phyloP scores from a whole-genome alignment of 2,797 vertebrate genomes.

The Cephalopachus bancanus region DNA sequence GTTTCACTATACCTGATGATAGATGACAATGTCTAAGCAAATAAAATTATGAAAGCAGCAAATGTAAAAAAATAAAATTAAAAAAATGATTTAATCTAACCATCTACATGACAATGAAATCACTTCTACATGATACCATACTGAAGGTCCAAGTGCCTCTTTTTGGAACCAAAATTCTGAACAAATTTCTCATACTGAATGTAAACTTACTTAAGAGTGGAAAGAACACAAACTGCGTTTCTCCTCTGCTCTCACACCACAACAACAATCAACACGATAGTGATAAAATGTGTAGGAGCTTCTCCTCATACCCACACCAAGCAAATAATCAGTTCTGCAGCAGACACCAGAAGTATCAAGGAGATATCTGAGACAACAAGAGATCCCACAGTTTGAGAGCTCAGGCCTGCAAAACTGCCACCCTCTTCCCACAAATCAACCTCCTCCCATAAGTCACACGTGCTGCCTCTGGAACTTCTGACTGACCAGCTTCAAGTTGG shows the following conservation, averaged over 20 bases:
- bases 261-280: not conserved
- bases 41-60: not conserved
- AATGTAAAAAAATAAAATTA: slow-evolving; percentile 10
- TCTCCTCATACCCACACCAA: not conserved
- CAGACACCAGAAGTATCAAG: not conserved
- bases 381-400: not conserved
- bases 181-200: not conserved
- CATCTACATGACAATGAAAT: not conserved
- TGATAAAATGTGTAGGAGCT: not conserved
- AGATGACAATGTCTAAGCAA: not conserved
- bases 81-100: not conserved
- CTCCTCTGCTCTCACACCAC: not conserved
- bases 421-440: not conserved
- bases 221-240: not conserved
- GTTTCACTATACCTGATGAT: not conserved
- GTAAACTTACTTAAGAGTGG: not conserved
- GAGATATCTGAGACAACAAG: not conserved
- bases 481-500: not conserved
- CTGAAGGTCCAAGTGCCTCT: not conserved
- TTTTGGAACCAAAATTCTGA: not conserved
- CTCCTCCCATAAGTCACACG: not conserved
- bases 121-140: not conserved
- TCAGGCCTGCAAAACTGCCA: not conserved
- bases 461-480: not conserved
- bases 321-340: not conserved